Evolutionary conservation across 1,140 invertebrate species (phyloP), one percentile per base, ranked within the genome.

Genomic region (Aphis craccivora): DNA sequence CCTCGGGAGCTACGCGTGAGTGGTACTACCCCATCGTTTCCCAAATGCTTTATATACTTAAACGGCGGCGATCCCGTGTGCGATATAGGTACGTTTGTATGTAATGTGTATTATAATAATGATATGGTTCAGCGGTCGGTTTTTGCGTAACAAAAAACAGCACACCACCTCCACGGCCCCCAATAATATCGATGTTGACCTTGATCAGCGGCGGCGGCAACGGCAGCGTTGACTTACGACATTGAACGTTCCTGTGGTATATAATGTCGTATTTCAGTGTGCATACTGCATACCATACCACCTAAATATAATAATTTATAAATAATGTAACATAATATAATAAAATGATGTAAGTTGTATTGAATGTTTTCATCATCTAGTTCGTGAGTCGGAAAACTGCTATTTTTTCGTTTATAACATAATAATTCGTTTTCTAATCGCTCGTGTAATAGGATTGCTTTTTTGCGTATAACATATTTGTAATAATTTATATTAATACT

Each of bases 101-200:
- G 23, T 11, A 84, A 86, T 86, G 81, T 23, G 35, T 83, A 83
- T 83, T 37, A 86, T 86, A 86, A 25, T 40, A 43, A 43, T 43
- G 40, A 43, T 25, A 86, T 40, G 40, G 83, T 45, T 25, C 40
- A 86, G 25, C 25, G 43, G 43, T 45, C 30, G 1, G 84, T 30
- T 43, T 45, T 86, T 45, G 84, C 84, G 84, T 43, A 86, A 86
- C 84, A 48, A 45, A 86, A 76, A 86, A 86, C 84, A 45, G 43
- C 84, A 86, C 84, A 86, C 40, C 84, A 86, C 84, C 84, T 86
- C 43, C 84, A 86, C 84, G 84, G 84, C 40, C 84, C 37, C 84
- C 4, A 86, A 86, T 86, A 86, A 45, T 45, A n/a, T 86, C 84
- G 43, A 30, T n/a, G 25, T 86, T 43, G 43, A 84, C 83, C 83